A percentile compares a stretch with the other conserved stretches of the same genome.
Evolutionary conservation across 2,797 vertebrate species (phyloP).

Genomic region (Ammospiza maritima): DNA sequence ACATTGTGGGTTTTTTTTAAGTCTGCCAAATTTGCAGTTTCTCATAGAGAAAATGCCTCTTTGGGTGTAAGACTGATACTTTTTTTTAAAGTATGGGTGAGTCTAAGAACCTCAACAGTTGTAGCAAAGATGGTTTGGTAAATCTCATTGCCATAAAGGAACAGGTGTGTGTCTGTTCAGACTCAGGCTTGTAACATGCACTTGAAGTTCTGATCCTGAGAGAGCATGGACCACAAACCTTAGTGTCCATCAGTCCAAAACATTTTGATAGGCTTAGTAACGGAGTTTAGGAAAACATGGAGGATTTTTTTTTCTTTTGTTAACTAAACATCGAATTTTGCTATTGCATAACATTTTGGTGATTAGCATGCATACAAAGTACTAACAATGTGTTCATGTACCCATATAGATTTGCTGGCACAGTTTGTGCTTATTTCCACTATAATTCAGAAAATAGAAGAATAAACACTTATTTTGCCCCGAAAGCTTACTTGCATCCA

Average conservation of each 20-base stretch:
- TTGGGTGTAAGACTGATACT: not conserved
- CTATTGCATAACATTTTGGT: not conserved
- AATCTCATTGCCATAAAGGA: not conserved
- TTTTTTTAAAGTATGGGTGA: not conserved
- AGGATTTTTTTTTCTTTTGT: accelerated
- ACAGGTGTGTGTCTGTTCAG: not conserved
- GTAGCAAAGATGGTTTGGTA: not conserved
- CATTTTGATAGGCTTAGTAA: not conserved
- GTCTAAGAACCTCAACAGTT: not conserved
- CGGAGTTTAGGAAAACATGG: not conserved
- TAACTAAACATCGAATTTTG: not conserved
- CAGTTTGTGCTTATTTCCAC: not conserved
- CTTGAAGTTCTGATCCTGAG: not conserved
- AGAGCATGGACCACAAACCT: not conserved
- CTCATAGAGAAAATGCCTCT: not conserved
- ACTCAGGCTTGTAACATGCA: not conserved
- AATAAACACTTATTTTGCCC: not conserved
- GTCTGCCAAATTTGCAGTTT: not conserved
- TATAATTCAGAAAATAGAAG: not conserved
- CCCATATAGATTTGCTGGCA: too few relatives aligned
- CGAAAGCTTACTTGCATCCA: not conserved
- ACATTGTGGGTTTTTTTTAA: not conserved
- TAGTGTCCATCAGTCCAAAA: not conserved
- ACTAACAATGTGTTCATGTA: not conserved
- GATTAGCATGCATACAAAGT: not conserved